These are phyloP conservation scores for Hipparchia sbordonii DNA, from an alignment of 2,888 invertebrate genomes.

Conservation along the genomic window DNA sequence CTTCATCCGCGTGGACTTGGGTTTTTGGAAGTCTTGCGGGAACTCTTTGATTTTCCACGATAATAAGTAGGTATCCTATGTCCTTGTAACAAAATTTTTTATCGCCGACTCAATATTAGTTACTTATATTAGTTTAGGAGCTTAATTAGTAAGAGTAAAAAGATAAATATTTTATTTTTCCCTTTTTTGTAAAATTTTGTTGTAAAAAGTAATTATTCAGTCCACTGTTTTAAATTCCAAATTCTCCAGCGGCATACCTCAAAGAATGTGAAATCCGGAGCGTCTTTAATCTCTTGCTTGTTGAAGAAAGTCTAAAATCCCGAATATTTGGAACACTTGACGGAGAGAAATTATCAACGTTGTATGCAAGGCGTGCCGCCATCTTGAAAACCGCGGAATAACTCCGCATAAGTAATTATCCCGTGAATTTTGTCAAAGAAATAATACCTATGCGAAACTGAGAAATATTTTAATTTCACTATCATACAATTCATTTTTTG, in stretches of 20 bases:
- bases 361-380: slow-evolving; percentile 29
- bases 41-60: too few relatives aligned
- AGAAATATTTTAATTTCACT: too few relatives aligned
- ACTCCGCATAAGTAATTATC: slow-evolving; percentile 14
- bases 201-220: slow-evolving; percentile 8
- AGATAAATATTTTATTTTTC: too few relatives aligned
- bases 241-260: slow-evolving; percentile 17
- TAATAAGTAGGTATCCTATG: too few relatives aligned
- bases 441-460: background rate
- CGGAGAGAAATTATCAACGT: slow-evolving; percentile 33
- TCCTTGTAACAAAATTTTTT: too few relatives aligned
- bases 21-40: too few relatives aligned
- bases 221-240: slow-evolving; percentile 25
- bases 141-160: too few relatives aligned
- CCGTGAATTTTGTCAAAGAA: slow-evolving; percentile 14
- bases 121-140: too few relatives aligned
- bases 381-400: slow-evolving; percentile 31
- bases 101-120: too few relatives aligned
- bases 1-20: too few relatives aligned
- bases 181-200: background rate
- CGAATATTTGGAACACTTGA: slow-evolving; percentile 29
- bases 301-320: slow-evolving; percentile 33
- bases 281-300: slow-evolving; percentile 35
- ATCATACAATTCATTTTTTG: too few relatives aligned
- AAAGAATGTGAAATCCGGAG: slow-evolving; percentile 33